A percentile compares a stretch with the other conserved stretches of the same genome.
Conservation (phyloP, 2,113 vertebrate species). For the Perca flavescens region DNA sequence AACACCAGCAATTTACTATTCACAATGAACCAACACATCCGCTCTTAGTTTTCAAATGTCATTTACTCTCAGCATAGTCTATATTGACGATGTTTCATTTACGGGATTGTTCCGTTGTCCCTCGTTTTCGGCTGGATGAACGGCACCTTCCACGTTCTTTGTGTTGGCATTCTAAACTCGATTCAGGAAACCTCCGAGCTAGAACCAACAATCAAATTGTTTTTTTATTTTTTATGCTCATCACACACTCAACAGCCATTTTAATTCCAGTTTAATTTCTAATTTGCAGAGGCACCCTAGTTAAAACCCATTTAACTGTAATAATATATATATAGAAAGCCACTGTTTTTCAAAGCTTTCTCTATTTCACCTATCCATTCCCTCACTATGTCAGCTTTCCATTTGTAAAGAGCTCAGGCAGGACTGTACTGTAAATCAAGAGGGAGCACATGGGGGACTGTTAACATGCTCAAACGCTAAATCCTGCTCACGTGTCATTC, state of each 20-base stretch:
- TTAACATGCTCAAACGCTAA: slow-evolving; percentile 26
- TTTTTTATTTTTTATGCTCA: no score
- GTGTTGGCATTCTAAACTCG: no score
- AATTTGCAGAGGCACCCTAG: no score
- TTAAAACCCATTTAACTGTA: background rate
- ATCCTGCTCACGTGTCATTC: slow-evolving; percentile 32
- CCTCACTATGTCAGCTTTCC: background rate
- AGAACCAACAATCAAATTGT: no score
- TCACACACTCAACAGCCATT: no score
- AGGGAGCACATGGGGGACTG: background rate
- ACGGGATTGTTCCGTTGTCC: no score
- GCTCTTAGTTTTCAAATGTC: slow-evolving; percentile 18
- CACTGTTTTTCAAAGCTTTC: background rate
- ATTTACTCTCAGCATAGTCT: slow-evolving; percentile 31
- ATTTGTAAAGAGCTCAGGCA: slow-evolving; percentile 17
- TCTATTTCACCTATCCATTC: background rate
- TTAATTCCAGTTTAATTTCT: no score
- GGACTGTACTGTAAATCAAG: slow-evolving; percentile 28
- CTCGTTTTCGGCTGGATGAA: no score
- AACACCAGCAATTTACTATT: background rate
- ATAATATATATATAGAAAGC: slow-evolving; percentile 15
- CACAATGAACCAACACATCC: slow-evolving; percentile 12
- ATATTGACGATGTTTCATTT: no score
- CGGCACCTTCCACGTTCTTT: no score
- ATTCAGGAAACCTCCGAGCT: no score